A percentile compares a stretch with the other conserved stretches of the same genome.
phyloP scores from a whole-genome alignment of 1,140 invertebrate species.

The Plutomurus gul region DNA sequence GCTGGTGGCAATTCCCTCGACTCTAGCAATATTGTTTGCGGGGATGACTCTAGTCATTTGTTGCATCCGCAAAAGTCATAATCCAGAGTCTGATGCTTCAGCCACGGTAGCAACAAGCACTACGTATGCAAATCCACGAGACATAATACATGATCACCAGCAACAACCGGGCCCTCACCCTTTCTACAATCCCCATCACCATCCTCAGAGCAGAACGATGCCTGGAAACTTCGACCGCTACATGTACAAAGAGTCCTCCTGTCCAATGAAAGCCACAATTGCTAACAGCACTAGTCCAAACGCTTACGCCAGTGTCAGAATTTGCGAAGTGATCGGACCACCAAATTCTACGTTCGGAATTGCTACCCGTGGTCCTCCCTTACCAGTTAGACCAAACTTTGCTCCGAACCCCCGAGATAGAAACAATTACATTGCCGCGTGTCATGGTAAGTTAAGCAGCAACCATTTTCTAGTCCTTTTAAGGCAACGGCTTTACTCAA shows the following conservation, averaged over 20 bases:
- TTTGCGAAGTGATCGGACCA: conserved; percentile 36
- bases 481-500: no score
- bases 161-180: conserved; percentile 9
- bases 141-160: conserved; percentile 16
- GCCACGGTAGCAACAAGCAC: conserved; percentile 17
- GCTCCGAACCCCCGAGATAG: conserved; percentile 25
- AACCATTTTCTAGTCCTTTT: no score
- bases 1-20: conserved; percentile 43
- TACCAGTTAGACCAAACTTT: conserved; percentile 40
- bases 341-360: conserved; percentile 19
- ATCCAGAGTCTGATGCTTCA: background rate
- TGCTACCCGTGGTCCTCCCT: conserved; percentile 29
- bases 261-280: background rate
- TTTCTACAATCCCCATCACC: conserved; percentile 31
- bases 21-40: conserved; percentile 33
- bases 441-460: background rate
- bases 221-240: conserved; percentile 34
- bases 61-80: conserved; percentile 30
- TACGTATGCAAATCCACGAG: conserved; percentile 42
- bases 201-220: background rate
- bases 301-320: conserved; percentile 47
- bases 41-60: conserved; percentile 47
- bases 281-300: conserved; percentile 32
- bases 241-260: conserved; percentile 4
- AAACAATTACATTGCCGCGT: conserved; percentile 37